Evolutionary conservation across 2,888 invertebrate genomes (phyloP).

Genomic region (Calameuta idolon): DNA sequence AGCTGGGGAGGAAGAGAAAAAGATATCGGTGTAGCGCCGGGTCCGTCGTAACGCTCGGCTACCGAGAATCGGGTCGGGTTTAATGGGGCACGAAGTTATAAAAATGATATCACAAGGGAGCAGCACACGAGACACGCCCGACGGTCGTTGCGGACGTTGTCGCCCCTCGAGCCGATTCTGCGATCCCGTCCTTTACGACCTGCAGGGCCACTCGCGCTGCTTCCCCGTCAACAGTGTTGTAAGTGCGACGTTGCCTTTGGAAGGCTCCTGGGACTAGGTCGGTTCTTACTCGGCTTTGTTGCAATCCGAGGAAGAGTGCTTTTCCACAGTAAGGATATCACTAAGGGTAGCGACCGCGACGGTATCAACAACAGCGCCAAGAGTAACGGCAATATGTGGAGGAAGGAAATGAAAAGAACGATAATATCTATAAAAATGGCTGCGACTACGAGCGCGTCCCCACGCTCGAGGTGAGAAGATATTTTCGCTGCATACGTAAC

Average conservation of each 20-base stretch:
- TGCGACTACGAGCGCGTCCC: no score
- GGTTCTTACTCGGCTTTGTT: not conserved
- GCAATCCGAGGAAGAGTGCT: no score
- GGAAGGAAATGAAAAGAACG: no score
- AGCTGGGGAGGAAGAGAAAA: not conserved
- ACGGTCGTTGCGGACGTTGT: slow-evolving; percentile 52
- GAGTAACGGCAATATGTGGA: no score
- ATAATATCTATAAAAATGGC: no score
- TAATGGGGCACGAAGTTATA: slow-evolving; percentile 52
- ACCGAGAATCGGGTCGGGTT: slow-evolving; percentile 42
- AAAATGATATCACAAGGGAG: slow-evolving; percentile 46
- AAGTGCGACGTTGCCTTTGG: not conserved
- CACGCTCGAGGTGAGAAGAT: slow-evolving; percentile 12
- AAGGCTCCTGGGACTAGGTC: not conserved
- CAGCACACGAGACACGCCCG: slow-evolving; percentile 49
- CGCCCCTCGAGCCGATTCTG: slow-evolving; percentile 34
- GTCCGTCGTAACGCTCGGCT: not conserved
- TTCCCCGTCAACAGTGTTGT: no score
- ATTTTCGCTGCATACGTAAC: slow-evolving; percentile 28
- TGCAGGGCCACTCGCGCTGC: no score
- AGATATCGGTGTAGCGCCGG: slow-evolving; percentile 11
- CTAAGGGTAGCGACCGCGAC: slow-evolving; percentile 5
- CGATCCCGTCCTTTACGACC: no score
- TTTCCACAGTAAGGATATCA: slow-evolving; percentile 10
- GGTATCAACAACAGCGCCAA: no score